These are phyloP conservation scores for Sebastes iracundus DNA, from an alignment of 2,797 vertebrate genomes.

Conservation along the genomic window DNA sequence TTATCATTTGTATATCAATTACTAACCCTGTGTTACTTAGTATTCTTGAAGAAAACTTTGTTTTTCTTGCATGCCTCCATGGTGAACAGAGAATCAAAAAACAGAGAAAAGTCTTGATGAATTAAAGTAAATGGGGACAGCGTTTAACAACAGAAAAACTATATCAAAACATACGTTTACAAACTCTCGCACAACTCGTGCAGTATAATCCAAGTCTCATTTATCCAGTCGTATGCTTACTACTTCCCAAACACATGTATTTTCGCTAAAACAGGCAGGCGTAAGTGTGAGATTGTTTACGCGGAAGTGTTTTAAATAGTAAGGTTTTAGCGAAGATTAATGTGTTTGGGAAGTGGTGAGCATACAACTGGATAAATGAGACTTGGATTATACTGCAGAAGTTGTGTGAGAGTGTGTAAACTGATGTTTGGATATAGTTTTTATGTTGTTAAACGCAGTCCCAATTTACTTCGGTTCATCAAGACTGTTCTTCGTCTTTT, in stretches of 20 bases:
- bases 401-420: background rate
- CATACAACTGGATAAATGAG: too few relatives aligned
- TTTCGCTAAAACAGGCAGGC: too few relatives aligned
- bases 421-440: background rate
- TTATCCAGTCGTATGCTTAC: background rate
- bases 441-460: background rate
- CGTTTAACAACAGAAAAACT: background rate
- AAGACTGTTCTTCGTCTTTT: background rate
- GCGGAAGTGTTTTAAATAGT: background rate
- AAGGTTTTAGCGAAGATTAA: background rate
- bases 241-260: too few relatives aligned
- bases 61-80: too few relatives aligned
- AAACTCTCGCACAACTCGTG: background rate
- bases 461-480: background rate
- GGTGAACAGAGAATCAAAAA: too few relatives aligned
- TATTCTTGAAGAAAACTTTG: too few relatives aligned
- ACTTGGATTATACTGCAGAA: too few relatives aligned
- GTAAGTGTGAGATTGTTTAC: accelerated
- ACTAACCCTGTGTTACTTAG: background rate
- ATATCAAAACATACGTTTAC: background rate
- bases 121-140: background rate
- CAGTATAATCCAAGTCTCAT: background rate
- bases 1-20: background rate
- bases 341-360: too few relatives aligned
- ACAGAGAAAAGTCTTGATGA: background rate